Conservation (phyloP, 1,140 invertebrate genomes). For the Ips nitidus region DNA sequence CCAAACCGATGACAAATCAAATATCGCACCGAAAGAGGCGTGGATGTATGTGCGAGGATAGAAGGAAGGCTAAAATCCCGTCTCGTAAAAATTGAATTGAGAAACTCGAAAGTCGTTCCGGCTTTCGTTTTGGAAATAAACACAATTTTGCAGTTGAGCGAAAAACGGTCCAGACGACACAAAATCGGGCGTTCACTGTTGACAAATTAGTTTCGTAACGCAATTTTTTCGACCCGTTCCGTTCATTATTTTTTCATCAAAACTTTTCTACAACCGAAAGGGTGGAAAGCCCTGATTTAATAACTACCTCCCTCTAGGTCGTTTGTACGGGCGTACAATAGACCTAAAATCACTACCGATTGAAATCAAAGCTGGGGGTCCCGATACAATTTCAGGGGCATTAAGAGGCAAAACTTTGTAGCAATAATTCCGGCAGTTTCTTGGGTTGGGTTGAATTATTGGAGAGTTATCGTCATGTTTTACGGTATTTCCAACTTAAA, state of each 20-base stretch:
- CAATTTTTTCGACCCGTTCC: not conserved
- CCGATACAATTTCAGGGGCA: not conserved
- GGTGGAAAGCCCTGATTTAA: not conserved
- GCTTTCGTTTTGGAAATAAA: conserved; percentile 5
- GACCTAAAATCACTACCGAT: not conserved
- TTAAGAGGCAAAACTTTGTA: not conserved
- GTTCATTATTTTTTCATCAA: conserved; percentile 17
- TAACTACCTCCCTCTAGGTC: not conserved
- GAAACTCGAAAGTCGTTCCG: not conserved
- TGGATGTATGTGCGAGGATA: too few relatives aligned
- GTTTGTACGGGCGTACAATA: not conserved
- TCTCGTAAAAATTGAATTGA: not conserved
- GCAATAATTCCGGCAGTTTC: not conserved
- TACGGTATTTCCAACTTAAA: not conserved
- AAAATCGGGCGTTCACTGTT: not conserved
- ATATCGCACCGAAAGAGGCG: too few relatives aligned
- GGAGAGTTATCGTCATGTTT: conserved; percentile 2
- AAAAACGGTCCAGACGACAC: conserved; percentile 6
- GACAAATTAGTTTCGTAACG: conserved; percentile 13
- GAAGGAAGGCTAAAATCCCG: too few relatives aligned
- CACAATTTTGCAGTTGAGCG: conserved; percentile 2
- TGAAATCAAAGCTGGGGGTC: not conserved
- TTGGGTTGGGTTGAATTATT: not conserved
- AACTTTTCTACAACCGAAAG: not conserved
- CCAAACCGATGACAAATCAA: too few relatives aligned